Percentiles rank a stretch among this genome's conserved stretches.
Conservation (phyloP, 1,140 invertebrate genomes). For the Mactra quadrangularis region DNA sequence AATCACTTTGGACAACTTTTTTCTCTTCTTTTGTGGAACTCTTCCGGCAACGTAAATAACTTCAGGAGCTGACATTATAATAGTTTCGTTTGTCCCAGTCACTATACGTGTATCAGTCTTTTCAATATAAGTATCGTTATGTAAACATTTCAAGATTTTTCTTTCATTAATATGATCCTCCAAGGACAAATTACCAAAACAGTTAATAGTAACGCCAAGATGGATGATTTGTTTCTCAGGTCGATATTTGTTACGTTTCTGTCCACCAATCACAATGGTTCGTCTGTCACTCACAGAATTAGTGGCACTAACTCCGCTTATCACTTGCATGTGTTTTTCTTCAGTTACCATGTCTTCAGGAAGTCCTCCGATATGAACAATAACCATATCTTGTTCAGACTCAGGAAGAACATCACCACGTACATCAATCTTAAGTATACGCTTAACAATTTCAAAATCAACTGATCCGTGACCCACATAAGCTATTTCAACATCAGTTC, state of each 20-base stretch:
- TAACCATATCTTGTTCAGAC: constrained; percentile 25
- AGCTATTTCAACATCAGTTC: neutral
- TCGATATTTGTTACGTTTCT: constrained; percentile 12
- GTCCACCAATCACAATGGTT: constrained; percentile 35
- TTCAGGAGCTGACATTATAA: constrained; percentile 19
- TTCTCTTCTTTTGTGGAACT: constrained; percentile 35
- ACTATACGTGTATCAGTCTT: neutral
- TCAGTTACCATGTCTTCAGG: neutral
- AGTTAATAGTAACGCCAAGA: constrained; percentile 30
- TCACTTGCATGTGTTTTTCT: constrained; percentile 27
- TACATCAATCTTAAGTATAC: constrained; percentile 7
- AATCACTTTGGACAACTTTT: constrained; percentile 28
- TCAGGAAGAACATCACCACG: constrained; percentile 25
- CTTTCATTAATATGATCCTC: neutral
- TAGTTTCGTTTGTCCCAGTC: neutral
- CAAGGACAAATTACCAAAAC: constrained; percentile 32
- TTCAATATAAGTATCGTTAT: neutral
- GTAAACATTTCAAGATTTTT: constrained; percentile 18
- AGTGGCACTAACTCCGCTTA: neutral
- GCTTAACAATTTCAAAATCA: constrained; percentile 34
- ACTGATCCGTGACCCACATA: constrained; percentile 21
- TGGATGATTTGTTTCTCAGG: constrained; percentile 37
- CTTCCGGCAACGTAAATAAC: constrained; percentile 20
- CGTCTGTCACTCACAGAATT: constrained; percentile 1
- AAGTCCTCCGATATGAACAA: constrained; percentile 36